Conservation (phyloP, 1,140 invertebrate species). For the Streblospio benedicti region DNA sequence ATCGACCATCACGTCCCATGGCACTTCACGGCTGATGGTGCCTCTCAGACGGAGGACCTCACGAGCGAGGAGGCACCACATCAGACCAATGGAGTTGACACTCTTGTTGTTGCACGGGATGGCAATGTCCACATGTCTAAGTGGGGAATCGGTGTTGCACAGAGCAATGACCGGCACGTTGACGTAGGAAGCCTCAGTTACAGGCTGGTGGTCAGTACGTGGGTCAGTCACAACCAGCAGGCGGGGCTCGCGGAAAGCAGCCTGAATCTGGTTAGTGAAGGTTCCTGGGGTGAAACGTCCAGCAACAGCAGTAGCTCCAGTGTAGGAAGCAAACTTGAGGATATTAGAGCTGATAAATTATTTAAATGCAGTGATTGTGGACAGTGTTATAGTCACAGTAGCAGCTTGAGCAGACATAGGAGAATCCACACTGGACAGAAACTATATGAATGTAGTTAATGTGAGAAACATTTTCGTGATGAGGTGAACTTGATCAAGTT, state of each 20-base stretch:
- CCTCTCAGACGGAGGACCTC: slow-evolving; percentile 93
- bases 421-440: too few species aligned
- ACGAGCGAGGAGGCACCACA: slow-evolving; percentile 98
- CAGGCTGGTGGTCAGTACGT: slow-evolving; percentile 90
- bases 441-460: too few species aligned
- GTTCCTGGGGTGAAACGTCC: slow-evolving; percentile 98
- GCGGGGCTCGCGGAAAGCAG: slow-evolving; percentile 95
- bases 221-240: slow-evolving; percentile 94
- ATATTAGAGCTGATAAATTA: too few species aligned
- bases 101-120: slow-evolving; percentile 99
- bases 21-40: slow-evolving; percentile 77
- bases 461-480: too few species aligned
- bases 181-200: slow-evolving; percentile 97
- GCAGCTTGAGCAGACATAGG: too few species aligned
- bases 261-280: slow-evolving; percentile 92
- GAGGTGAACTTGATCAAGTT: too few species aligned
- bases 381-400: too few species aligned
- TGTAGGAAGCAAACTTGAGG: slow-evolving; percentile 95
- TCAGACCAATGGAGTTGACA: slow-evolving; percentile 91
- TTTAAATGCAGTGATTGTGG: too few species aligned
- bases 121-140: slow-evolving; percentile 94
- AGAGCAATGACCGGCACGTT: slow-evolving; percentile 99
- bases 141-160: slow-evolving; percentile 89
- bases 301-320: slow-evolving; percentile 94
- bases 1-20: slow-evolving; percentile 93